Percentiles rank a stretch among this genome's conserved stretches.
Conservation (phyloP, 2,113 vertebrate genomes). For the Gobius niger region DNA sequence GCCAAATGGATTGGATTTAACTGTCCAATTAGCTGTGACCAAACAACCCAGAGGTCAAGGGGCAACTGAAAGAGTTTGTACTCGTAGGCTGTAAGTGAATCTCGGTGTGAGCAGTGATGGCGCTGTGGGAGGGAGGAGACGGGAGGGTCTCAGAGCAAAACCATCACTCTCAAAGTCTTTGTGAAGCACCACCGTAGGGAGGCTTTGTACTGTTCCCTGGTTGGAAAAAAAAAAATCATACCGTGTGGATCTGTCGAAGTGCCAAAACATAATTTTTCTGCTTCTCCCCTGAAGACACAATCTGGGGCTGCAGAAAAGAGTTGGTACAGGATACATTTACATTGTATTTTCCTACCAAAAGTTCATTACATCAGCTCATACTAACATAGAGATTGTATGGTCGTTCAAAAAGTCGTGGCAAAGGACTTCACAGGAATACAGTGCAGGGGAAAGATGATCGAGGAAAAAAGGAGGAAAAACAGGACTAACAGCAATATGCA, state of each 20-base stretch:
- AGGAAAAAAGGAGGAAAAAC: too few species aligned
- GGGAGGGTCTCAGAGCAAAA: slow-evolving; percentile 18
- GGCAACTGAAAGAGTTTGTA: slow-evolving; percentile 2
- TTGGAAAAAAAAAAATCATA: slow-evolving; percentile 57
- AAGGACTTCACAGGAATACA: too few species aligned
- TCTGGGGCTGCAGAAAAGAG: slow-evolving; percentile 23
- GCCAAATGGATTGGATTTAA: slow-evolving; percentile 55
- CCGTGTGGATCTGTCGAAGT: slow-evolving; percentile 36
- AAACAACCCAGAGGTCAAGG: slow-evolving; percentile 44
- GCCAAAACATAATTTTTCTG: slow-evolving; percentile 40
- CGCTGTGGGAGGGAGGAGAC: slow-evolving; percentile 18
- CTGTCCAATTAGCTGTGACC: slow-evolving; percentile 63
- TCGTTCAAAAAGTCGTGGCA: too few species aligned
- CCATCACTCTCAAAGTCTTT: slow-evolving; percentile 34
- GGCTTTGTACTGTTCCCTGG: slow-evolving; percentile 45
- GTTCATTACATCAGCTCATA: too few species aligned
- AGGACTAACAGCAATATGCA: too few species aligned
- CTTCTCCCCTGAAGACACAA: slow-evolving; percentile 40
- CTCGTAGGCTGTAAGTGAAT: slow-evolving; percentile 5
- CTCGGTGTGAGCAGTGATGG: slow-evolving; percentile 13
- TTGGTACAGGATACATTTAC: not conserved
- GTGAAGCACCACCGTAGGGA: slow-evolving; percentile 30
- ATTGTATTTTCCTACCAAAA: too few species aligned
- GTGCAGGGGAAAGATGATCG: too few species aligned
- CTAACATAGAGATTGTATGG: too few species aligned